Evolutionary conservation across 2,888 invertebrate species (phyloP).

Genomic region (Meteorus cinctellus): DNA sequence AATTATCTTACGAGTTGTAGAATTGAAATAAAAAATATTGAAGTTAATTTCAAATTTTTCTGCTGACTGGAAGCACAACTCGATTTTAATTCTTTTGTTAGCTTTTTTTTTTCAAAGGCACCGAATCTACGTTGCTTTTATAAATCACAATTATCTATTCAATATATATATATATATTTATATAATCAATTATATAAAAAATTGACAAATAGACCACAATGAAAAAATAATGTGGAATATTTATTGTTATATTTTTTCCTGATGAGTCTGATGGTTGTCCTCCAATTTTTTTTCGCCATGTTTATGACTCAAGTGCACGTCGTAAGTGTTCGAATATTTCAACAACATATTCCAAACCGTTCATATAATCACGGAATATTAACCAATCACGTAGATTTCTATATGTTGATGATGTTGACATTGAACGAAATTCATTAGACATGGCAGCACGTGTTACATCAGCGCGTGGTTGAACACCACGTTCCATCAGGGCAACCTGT

Average conservation of each 20-base stretch:
- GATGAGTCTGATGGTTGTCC: neutral
- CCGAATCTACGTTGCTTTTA: neutral
- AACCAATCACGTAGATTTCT: conserved; percentile 78
- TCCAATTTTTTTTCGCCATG: neutral
- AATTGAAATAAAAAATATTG: too few species aligned
- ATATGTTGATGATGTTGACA: conserved; percentile 64
- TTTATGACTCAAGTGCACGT: conserved; percentile 64
- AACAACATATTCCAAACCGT: conserved; percentile 77
- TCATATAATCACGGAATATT: conserved; percentile 80
- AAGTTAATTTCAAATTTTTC: too few species aligned
- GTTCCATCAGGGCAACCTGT: conserved; percentile 76
- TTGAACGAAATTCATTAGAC: conserved; percentile 68
- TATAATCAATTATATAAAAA: too few species aligned
- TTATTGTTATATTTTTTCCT: neutral
- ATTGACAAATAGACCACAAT: too few species aligned
- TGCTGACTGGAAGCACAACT: too few species aligned
- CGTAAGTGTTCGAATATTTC: conserved; percentile 74
- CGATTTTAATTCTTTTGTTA: neutral
- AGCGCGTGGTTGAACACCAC: conserved; percentile 60
- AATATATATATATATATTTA: too few species aligned
- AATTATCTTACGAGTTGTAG: too few species aligned
- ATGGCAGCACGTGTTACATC: conserved; percentile 74
- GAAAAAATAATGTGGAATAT: neutral
- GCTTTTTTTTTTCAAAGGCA: conserved; percentile 2
- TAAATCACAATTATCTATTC: neutral